phyloP scores from a whole-genome alignment of 2,797 vertebrate genomes.

The Apogon talboti region DNA sequence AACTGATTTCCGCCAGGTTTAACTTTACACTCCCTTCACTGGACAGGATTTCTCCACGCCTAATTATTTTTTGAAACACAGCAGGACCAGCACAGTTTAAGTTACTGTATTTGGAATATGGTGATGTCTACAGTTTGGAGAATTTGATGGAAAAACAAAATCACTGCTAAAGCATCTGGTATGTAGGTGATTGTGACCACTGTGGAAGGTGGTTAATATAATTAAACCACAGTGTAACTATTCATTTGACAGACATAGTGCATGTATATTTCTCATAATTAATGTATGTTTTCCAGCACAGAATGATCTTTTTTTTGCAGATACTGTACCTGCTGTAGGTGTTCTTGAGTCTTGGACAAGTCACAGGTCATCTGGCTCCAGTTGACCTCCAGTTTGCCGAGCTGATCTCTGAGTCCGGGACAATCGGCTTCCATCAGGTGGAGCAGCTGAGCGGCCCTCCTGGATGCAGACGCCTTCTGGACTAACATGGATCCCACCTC shows the following conservation, averaged over 20 bases:
- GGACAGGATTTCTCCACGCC: slow-evolving; percentile 26
- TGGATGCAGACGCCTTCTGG: slow-evolving; percentile 82
- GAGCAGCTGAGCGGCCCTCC: slow-evolving; percentile 83
- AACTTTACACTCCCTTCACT: slow-evolving; percentile 44
- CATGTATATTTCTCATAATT: neutral
- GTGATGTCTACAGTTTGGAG: neutral
- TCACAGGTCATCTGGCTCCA: slow-evolving; percentile 86
- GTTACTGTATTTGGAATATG: neutral
- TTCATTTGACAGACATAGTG: neutral
- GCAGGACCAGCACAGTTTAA: slow-evolving; percentile 12
- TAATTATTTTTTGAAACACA: slow-evolving; percentile 62
- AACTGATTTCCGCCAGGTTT: slow-evolving; percentile 19
- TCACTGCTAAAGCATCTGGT: neutral
- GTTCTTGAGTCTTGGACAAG: slow-evolving; percentile 85
- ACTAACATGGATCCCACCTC: slow-evolving; percentile 85
- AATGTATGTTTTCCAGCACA: neutral
- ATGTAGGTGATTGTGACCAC: neutral
- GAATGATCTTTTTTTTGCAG: neutral
- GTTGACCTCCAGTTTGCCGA: slow-evolving; percentile 84
- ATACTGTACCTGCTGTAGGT: slow-evolving; percentile 85
- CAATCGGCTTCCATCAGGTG: slow-evolving; percentile 85
- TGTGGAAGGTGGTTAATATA: neutral
- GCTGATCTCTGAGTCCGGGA: slow-evolving; percentile 77
- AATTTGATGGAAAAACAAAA: neutral
- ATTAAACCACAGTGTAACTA: neutral